Base-by-base conservation (phyloP, 2,113 vertebrate genomes). In the Alectura lathami region DNA sequence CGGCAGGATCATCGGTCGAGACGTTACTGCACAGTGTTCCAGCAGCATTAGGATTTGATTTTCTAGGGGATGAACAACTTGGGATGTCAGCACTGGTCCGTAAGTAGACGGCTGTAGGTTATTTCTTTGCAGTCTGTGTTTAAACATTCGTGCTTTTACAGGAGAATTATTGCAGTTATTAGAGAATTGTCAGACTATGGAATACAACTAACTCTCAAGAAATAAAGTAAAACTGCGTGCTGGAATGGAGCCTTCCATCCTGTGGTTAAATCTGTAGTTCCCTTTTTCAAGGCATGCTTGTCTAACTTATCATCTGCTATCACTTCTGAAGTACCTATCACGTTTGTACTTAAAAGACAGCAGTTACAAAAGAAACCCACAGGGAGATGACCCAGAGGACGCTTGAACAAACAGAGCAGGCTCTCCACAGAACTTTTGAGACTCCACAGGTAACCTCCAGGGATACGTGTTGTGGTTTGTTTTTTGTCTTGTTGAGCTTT, bases 241-340 rank as follows among this genome's bases (percentile, higher is more conserved):
- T 57, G 23, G 56, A 32, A 0, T 17, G 40, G 66, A 94, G 74
- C 68, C 45, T 72, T 76, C 62, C 66, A 48, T 26, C 8, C 53
- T 27, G 75, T 57, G 84, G 59, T 70, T 66, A 79, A 83, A 87
- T 26, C 62, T 15, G 7, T 29, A 88, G 93, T 96, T 97, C 95
- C 95, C 87, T 59, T 95, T 96, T 95, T 94, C 82, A 47, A 3
- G 38, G 48, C 16, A 1, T 24, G 63, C 75, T 94, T 91, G 64
- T 87, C 91, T 93, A 18, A 2, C 75, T 60, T n/a, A 60, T 22
- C 76, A 75, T 89, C 75, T 83, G 91, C 91, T 91, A 36, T 94
- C 84, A 4, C 34, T 48, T 43, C 40, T 51, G 79, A 80, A 82
- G 72, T n/a, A 78, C 94, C 64, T 69, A 13, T 72, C 93, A 8